Conservation (phyloP, 1,140 invertebrate species). For the Ostrea denselamellosa region DNA sequence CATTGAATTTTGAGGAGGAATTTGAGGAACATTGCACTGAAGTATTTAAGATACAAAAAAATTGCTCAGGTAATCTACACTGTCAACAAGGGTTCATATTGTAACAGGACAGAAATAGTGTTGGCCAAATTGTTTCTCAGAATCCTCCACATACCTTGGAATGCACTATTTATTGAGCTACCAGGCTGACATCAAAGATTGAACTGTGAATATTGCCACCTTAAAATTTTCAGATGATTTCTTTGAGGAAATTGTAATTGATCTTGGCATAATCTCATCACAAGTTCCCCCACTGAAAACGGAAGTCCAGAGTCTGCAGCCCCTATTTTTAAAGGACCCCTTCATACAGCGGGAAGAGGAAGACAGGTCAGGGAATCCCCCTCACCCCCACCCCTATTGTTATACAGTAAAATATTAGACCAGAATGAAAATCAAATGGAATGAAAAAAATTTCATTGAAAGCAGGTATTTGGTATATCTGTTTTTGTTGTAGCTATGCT, state of each 20-base stretch:
- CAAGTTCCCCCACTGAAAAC: background rate
- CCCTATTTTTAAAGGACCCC: background rate
- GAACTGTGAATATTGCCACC: background rate
- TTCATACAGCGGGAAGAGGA: background rate
- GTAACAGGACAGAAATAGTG: background rate
- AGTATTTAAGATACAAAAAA: background rate
- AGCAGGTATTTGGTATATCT: no score
- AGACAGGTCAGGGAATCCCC: background rate
- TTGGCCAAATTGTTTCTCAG: background rate
- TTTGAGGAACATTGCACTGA: background rate
- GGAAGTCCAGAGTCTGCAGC: background rate
- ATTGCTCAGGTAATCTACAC: background rate
- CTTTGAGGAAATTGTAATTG: background rate
- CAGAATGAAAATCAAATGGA: no score
- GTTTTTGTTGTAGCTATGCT: no score
- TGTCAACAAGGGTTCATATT: background rate
- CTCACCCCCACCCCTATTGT: no score
- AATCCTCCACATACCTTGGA: background rate
- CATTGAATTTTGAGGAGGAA: background rate
- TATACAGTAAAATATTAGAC: no score
- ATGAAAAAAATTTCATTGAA: no score
- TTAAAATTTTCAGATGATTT: conserved; percentile 1
- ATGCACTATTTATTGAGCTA: background rate
- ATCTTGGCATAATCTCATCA: background rate
- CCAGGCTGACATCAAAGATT: background rate